Evolutionary conservation across 2,888 invertebrate genomes (phyloP).

Genomic region (Geotrupes spiniger): DNA sequence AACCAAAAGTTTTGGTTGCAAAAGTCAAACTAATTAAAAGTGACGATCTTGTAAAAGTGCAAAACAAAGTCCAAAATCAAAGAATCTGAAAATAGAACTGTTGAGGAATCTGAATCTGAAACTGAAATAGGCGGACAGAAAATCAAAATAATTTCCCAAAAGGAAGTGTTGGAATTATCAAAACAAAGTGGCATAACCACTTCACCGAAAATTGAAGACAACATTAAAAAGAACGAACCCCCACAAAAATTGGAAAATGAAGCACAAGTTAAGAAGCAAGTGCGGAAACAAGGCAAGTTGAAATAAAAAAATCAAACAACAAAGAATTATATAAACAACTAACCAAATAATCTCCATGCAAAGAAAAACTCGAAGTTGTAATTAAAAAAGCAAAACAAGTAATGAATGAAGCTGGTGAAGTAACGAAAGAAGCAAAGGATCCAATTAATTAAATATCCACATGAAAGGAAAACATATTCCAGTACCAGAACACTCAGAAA

Average conservation of each 20-base stretch:
- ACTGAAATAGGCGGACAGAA: constrained; percentile 51
- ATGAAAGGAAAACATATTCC: neutral
- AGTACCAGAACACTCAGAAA: neutral
- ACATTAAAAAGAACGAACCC: constrained; percentile 22
- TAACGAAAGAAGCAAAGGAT: neutral
- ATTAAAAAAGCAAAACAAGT: neutral
- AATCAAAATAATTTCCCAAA: constrained; percentile 48
- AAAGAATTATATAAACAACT: constrained; percentile 1
- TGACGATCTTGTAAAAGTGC: constrained; percentile 43
- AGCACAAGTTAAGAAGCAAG: constrained; percentile 9
- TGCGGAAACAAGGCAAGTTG: neutral
- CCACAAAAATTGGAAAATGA: no score
- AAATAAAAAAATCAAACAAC: neutral
- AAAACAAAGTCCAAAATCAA: constrained; percentile 51
- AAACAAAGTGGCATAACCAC: constrained; percentile 17
- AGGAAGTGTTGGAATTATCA: constrained; percentile 43
- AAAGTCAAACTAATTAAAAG: constrained; percentile 26
- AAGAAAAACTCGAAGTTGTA: neutral
- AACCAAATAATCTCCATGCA: no score
- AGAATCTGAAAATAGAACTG: constrained; percentile 52
- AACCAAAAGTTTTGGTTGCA: no score
- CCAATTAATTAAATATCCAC: neutral
- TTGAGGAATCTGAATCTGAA: constrained; percentile 50
- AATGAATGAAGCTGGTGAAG: neutral
- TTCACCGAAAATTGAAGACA: constrained; percentile 20